Evolutionary conservation across 2,113 vertebrate genomes (phyloP).

Genomic region (Gambusia affinis): DNA sequence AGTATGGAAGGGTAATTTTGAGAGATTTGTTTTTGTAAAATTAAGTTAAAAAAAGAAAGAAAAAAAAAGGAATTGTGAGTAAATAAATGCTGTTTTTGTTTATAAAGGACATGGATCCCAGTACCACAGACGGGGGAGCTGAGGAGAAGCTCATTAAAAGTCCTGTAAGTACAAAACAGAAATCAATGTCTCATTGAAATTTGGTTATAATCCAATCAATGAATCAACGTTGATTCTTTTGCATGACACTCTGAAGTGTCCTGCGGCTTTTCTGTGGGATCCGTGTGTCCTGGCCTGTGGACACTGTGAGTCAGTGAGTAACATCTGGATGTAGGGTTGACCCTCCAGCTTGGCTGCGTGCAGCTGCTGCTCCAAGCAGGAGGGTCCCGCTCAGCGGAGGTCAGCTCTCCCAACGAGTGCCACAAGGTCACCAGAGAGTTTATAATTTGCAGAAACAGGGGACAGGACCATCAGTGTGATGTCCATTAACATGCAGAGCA

Average conservation of each 20-base stretch:
- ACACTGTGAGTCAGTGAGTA: constrained; percentile 71
- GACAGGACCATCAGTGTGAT: constrained; percentile 62
- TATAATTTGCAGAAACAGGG: constrained; percentile 68
- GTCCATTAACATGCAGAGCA: constrained; percentile 65
- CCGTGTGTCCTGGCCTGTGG: constrained; percentile 56
- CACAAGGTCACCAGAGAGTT: constrained; percentile 73
- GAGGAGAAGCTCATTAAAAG: constrained; percentile 67
- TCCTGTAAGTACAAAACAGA: constrained; percentile 78
- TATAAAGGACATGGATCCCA: constrained; percentile 82
- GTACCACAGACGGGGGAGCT: constrained; percentile 66
- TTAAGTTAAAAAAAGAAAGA: not conserved
- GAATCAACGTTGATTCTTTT: not conserved
- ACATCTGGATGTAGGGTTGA: constrained; percentile 78
- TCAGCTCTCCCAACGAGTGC: constrained; percentile 74
- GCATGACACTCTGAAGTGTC: constrained; percentile 34
- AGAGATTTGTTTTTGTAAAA: not conserved
- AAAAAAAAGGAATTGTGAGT: not conserved
- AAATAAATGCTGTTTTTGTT: constrained; percentile 42
- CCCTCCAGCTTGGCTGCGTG: constrained; percentile 70
- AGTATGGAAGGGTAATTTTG: too few relatives aligned
- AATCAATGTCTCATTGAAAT: not conserved
- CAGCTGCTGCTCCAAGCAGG: constrained; percentile 78
- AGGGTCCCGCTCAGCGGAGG: constrained; percentile 75
- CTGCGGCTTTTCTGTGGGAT: constrained; percentile 52
- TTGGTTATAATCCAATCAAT: not conserved